Conservation (phyloP, 2,113 vertebrate genomes). For the Malurus elegans region DNA sequence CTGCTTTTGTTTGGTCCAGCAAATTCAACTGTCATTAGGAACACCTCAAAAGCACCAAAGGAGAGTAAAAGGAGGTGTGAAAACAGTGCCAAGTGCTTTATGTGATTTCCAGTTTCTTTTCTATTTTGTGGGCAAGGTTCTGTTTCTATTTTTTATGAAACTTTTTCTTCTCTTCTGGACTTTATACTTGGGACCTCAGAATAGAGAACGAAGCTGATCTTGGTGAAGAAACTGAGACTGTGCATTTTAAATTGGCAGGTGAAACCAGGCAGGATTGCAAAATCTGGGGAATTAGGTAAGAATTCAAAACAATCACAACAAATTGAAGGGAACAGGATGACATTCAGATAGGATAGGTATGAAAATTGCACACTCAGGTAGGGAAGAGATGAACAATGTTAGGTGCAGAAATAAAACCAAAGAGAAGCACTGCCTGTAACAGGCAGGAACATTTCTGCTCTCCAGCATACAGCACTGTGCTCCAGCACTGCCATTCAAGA, state of each 20-base stretch:
- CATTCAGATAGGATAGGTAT: neutral
- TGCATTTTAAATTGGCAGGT: neutral
- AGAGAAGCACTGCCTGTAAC: neutral
- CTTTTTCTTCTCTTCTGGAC: neutral
- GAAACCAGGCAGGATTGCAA: neutral
- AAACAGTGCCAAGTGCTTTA: neutral
- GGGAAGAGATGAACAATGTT: neutral
- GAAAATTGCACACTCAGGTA: neutral
- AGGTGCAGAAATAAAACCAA: neutral
- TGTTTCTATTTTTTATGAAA: neutral
- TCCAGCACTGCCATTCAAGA: neutral
- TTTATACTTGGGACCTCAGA: neutral
- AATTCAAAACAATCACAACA: neutral
- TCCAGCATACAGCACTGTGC: neutral
- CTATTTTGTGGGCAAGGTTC: neutral
- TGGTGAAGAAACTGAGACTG: neutral
- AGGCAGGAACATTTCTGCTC: neutral
- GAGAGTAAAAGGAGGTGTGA: neutral
- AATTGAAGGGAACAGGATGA: neutral
- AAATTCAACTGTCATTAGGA: neutral
- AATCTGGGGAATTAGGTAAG: neutral
- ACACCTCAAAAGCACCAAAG: neutral
- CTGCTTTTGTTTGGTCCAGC: neutral
- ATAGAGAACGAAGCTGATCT: neutral
- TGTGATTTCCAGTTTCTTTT: neutral